Conservation (phyloP, 2,113 vertebrate genomes). For the Bambusicola thoracicus region DNA sequence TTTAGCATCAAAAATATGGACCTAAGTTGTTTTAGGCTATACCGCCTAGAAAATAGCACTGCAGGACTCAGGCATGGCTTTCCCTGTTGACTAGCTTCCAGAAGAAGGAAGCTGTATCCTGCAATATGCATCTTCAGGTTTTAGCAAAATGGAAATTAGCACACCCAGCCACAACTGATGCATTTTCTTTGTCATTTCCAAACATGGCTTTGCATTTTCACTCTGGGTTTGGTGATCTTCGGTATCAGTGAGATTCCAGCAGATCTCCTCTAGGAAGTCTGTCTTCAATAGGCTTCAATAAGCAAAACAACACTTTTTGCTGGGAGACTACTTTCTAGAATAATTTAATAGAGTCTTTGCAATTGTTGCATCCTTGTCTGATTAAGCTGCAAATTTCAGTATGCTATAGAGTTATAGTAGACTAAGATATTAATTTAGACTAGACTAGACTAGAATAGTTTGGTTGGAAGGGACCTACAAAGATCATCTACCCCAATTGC, state of each 20-base stretch:
- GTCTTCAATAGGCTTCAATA: background rate
- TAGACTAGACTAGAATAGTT: background rate
- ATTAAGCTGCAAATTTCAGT: background rate
- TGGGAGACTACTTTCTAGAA: background rate
- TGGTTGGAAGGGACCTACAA: background rate
- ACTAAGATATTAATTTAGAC: background rate
- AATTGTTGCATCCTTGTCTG: background rate
- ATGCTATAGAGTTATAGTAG: background rate
- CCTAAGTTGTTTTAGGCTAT: background rate
- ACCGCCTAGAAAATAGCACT: background rate
- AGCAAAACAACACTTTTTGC: background rate
- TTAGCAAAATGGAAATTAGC: background rate
- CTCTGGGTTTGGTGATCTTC: background rate
- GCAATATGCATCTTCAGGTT: background rate
- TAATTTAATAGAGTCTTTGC: background rate
- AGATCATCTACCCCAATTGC: background rate
- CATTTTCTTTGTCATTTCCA: background rate
- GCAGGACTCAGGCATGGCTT: background rate
- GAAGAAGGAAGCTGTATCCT: background rate
- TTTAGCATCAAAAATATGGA: background rate
- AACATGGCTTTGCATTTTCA: background rate
- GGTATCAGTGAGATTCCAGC: background rate
- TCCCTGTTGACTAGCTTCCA: background rate
- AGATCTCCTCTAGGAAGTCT: background rate
- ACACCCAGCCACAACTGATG: background rate